phyloP scores from a whole-genome alignment of 2,113 vertebrate species.

The Pterophyllum scalare region DNA sequence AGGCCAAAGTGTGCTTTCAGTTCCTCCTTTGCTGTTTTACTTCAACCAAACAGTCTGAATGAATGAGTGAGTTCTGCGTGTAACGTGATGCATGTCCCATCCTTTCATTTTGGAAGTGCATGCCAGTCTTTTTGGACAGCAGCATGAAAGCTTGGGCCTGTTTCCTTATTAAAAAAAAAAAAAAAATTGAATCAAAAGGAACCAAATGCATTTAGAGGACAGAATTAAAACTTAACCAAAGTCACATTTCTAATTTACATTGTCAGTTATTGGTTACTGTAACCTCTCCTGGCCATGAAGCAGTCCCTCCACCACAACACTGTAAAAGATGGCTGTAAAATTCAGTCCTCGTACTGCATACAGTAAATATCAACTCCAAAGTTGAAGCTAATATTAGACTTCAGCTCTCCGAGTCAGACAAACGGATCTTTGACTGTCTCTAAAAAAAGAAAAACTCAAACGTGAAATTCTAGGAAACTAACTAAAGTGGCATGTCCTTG shows the following conservation, averaged over 20 bases:
- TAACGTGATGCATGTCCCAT: slow-evolving; percentile 2
- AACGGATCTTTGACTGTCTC: background rate
- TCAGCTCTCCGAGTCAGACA: background rate
- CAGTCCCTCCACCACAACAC: background rate
- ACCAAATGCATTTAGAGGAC: background rate
- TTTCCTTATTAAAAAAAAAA: background rate
- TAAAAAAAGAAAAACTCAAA: background rate
- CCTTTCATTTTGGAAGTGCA: slow-evolving; percentile 16
- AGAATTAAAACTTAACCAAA: background rate
- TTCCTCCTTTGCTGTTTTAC: slow-evolving; percentile 21
- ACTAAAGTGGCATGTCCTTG: background rate
- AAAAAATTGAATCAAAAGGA: background rate
- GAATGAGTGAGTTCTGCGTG: slow-evolving; percentile 40
- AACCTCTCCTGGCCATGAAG: background rate
- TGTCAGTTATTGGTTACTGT: background rate
- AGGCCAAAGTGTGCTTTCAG: slow-evolving; percentile 4
- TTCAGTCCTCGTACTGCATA: background rate
- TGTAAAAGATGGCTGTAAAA: background rate
- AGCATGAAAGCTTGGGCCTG: background rate
- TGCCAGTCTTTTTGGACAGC: slow-evolving; percentile 9
- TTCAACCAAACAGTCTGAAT: slow-evolving; percentile 57
- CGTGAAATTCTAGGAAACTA: accelerated
- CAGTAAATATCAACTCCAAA: background rate
- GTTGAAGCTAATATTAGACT: background rate
- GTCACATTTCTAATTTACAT: background rate